Evolutionary conservation across 92 coral and sea anemone genomes (phyloP).

Genomic region (Zoanthus sociatus): DNA sequence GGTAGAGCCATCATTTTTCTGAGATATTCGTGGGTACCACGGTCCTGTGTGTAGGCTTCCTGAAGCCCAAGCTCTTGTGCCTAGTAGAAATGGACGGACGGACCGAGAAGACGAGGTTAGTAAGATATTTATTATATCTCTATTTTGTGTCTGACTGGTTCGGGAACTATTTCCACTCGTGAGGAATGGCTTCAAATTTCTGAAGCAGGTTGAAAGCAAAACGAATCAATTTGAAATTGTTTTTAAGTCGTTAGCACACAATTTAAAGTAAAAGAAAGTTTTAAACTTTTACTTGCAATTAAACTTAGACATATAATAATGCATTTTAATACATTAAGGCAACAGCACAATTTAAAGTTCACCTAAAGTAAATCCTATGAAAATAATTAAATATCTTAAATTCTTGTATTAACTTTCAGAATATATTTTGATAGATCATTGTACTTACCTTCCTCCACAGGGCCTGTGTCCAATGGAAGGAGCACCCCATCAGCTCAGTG

Average conservation of each 20-base stretch:
- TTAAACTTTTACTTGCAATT: too few relatives aligned
- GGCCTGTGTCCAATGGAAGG: neutral
- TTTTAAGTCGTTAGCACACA: neutral
- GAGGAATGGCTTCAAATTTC: too few relatives aligned
- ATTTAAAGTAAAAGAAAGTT: neutral
- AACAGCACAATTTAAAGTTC: too few relatives aligned
- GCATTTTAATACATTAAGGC: too few relatives aligned
- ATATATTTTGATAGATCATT: neutral
- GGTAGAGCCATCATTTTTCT: neutral
- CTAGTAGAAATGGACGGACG: neutral
- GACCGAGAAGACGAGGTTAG: neutral
- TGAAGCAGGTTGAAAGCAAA: too few relatives aligned
- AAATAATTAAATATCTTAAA: too few relatives aligned
- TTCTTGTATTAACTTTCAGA: too few relatives aligned
- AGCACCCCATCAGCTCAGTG: neutral
- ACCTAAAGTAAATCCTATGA: too few relatives aligned
- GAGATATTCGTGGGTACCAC: conserved; percentile 16
- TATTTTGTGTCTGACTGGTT: too few relatives aligned
- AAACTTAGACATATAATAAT: too few relatives aligned
- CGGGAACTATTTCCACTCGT: too few relatives aligned
- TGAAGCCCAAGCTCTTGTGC: neutral
- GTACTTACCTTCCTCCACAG: neutral
- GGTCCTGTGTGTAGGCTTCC: neutral
- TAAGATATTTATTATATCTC: neutral
- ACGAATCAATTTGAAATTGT: neutral